Evolutionary conservation across 2,888 invertebrate genomes (phyloP).

Genomic region (Mystacides longicornis): DNA sequence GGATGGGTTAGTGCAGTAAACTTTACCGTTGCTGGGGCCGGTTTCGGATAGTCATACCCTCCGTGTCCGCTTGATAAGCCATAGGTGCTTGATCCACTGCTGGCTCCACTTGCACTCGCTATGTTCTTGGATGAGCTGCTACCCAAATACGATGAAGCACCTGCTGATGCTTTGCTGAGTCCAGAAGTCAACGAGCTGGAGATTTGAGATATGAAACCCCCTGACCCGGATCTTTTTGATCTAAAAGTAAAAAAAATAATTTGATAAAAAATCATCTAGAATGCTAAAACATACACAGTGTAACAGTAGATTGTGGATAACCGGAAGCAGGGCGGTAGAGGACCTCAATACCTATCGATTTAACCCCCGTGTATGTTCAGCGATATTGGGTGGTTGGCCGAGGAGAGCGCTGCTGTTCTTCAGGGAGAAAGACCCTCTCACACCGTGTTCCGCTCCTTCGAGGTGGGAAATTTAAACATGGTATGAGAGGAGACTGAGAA

Average conservation of each 20-base stretch:
- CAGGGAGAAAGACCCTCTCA: too few species aligned
- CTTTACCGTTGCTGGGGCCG: constrained; percentile 4
- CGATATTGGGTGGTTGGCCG: background rate
- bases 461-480: too few species aligned
- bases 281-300: too few species aligned
- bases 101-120: background rate
- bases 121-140: constrained; percentile 34
- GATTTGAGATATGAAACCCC: constrained; percentile 36
- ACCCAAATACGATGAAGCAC: constrained; percentile 40
- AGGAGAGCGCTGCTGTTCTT: too few species aligned
- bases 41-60: constrained; percentile 10
- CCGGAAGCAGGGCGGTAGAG: too few species aligned
- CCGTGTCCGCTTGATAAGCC: background rate
- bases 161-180: constrained; percentile 50
- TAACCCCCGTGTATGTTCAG: too few species aligned
- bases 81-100: background rate
- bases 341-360: too few species aligned
- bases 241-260: constrained; percentile 29
- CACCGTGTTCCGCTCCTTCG: too few species aligned
- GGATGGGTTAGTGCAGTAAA: background rate
- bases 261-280: background rate
- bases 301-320: background rate
- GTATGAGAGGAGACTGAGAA: too few species aligned
- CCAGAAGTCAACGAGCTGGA: constrained; percentile 44
- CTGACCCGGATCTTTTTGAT: constrained; percentile 41